phyloP scores from a whole-genome alignment of 1,140 invertebrate genomes.

The Macrotrachela quadricornifera region DNA sequence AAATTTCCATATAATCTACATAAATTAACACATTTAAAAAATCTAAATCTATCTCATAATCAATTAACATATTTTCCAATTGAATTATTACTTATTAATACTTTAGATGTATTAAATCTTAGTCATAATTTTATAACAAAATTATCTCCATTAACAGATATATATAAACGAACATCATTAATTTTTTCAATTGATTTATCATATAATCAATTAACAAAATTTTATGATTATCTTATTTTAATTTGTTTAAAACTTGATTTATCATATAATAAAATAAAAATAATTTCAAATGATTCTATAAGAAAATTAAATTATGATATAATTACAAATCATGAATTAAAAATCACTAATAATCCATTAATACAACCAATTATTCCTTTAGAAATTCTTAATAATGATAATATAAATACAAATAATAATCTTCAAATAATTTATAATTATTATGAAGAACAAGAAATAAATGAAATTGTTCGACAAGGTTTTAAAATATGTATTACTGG shows the following conservation, averaged over 20 bases:
- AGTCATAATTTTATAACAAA: conserved; percentile 21
- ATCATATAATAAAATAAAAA: conserved; percentile 17
- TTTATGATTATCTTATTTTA: conserved; percentile 19
- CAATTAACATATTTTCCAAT: conserved; percentile 17
- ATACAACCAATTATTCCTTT: too few species aligned
- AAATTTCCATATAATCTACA: conserved; percentile 17
- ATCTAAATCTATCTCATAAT: conserved; percentile 21
- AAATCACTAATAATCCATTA: too few species aligned
- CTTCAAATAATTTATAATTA: too few species aligned
- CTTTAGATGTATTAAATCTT: conserved; percentile 17
- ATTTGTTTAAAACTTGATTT: conserved; percentile 18
- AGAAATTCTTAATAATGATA: too few species aligned
- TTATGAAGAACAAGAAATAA: too few species aligned
- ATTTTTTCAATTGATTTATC: conserved; percentile 17
- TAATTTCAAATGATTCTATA: too few species aligned
- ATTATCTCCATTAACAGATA: conserved; percentile 18
- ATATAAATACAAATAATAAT: too few species aligned
- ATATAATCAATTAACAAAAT: conserved; percentile 18
- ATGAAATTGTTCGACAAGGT: too few species aligned
- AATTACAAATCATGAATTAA: too few species aligned
- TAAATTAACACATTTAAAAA: conserved; percentile 14
- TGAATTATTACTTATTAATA: conserved; percentile 19
- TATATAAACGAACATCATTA: conserved; percentile 8
- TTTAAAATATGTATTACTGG: too few species aligned
- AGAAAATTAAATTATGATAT: too few species aligned